Evolutionary conservation across 2,113 vertebrate species (phyloP).

Genomic region (Gymnogyps californianus): DNA sequence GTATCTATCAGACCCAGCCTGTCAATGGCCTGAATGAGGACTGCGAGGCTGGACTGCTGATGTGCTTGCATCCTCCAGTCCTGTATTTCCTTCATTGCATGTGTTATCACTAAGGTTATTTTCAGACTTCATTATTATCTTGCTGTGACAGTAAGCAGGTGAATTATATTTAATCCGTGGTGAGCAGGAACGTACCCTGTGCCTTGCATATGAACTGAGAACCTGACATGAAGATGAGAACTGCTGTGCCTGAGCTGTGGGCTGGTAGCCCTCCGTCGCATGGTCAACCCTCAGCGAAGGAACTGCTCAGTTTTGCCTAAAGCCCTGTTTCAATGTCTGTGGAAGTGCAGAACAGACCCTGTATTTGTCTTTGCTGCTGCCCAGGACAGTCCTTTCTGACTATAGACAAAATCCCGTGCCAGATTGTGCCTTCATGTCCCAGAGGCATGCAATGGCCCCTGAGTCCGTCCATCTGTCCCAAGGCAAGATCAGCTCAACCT

Average conservation of each 20-base stretch:
- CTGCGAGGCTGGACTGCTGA: background rate
- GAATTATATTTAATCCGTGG: rapidly evolving
- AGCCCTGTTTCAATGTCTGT: background rate
- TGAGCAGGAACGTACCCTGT: background rate
- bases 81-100: rapidly evolving
- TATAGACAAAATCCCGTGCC: background rate
- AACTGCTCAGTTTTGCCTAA: background rate
- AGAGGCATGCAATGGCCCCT: background rate
- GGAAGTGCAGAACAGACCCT: background rate
- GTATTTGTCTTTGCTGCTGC: background rate
- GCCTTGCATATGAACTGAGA: background rate
- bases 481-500: background rate
- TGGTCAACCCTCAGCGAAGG: background rate
- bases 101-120: background rate
- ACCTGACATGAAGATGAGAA: background rate
- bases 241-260: background rate
- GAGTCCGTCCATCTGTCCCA: background rate
- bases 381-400: background rate
- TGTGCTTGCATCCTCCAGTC: background rate
- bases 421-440: background rate
- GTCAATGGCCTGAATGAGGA: background rate
- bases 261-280: background rate
- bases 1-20: background rate
- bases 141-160: background rate
- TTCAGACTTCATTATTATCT: background rate